These are phyloP conservation scores for Sympetrum striolatum DNA, from an alignment of 2,888 invertebrate species.

Conservation along the genomic window DNA sequence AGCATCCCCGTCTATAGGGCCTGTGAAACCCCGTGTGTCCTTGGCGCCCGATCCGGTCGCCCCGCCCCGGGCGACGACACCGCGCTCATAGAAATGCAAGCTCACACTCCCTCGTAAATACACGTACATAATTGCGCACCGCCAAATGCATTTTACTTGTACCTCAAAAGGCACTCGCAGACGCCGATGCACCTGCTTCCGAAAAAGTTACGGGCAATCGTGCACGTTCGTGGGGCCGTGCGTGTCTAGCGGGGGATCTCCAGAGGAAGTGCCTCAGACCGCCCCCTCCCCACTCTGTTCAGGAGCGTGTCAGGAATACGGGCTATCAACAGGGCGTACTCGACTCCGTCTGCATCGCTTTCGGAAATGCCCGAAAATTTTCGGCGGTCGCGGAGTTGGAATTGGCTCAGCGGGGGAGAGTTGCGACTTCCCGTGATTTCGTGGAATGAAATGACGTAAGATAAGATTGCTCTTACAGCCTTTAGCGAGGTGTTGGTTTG, in stretches of 20 bases:
- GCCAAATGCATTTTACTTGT: background rate
- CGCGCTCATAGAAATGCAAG: background rate
- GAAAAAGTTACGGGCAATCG: background rate
- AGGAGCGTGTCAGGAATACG: background rate
- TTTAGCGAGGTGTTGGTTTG: too few relatives aligned
- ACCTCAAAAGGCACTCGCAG: background rate
- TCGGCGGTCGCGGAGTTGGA: too few relatives aligned
- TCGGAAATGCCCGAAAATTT: too few relatives aligned
- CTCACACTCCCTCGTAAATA: background rate
- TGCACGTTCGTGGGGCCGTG: background rate
- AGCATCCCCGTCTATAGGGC: too few relatives aligned
- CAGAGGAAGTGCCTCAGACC: background rate
- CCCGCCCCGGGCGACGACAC: too few relatives aligned
- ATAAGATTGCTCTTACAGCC: too few relatives aligned
- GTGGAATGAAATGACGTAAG: too few relatives aligned
- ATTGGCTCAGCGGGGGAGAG: too few relatives aligned
- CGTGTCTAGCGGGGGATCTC: background rate
- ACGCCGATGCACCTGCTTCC: background rate
- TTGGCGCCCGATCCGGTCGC: too few relatives aligned
- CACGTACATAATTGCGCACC: background rate
- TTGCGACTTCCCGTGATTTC: too few relatives aligned
- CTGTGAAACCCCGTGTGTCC: too few relatives aligned
- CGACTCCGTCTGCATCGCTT: too few relatives aligned
- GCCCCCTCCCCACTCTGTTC: background rate
- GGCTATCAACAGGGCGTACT: background rate